Evolutionary conservation across 1,140 invertebrate genomes (phyloP).

Genomic region (Lepidurus arcticus): DNA sequence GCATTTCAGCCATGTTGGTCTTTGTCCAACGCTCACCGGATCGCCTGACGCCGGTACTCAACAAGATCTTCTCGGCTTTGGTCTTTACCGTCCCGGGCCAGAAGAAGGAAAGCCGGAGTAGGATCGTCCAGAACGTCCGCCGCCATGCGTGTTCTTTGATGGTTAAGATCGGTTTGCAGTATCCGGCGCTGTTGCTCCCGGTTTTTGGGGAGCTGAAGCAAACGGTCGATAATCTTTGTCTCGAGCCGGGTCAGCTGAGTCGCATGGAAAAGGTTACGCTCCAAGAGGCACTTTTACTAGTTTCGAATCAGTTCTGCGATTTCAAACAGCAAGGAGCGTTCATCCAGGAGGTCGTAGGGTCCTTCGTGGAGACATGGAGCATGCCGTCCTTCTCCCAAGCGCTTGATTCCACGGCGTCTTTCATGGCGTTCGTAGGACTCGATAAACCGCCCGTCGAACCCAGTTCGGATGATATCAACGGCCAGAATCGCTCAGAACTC

Average conservation of each 20-base stretch:
- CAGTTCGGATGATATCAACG: constrained; percentile 54
- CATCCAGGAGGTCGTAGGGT: constrained; percentile 67
- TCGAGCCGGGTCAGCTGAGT: constrained; percentile 57
- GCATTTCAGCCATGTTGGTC: constrained; percentile 82
- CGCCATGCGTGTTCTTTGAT: constrained; percentile 81
- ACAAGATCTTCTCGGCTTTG: constrained; percentile 78
- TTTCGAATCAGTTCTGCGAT: constrained; percentile 83
- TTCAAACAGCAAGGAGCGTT: constrained; percentile 76
- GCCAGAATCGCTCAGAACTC: constrained; percentile 50
- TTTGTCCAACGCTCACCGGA: constrained; percentile 68
- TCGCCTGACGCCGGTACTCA: constrained; percentile 64
- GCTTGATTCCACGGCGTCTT: constrained; percentile 56
- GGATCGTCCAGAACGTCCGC: constrained; percentile 73
- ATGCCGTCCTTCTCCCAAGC: constrained; percentile 51
- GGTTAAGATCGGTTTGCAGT: constrained; percentile 81
- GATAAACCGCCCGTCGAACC: constrained; percentile 60
- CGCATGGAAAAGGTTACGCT: constrained; percentile 76
- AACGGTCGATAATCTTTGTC: constrained; percentile 60
- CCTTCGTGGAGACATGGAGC: constrained; percentile 57
- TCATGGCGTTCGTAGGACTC: constrained; percentile 71
- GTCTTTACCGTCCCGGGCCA: constrained; percentile 62
- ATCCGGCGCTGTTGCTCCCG: constrained; percentile 71
- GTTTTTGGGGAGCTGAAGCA: constrained; percentile 79
- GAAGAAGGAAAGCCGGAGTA: constrained; percentile 57
- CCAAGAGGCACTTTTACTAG: constrained; percentile 66